Evolutionary conservation across 1,140 invertebrate species (phyloP).

Genomic region (Pseudomyrmex concolor): DNA sequence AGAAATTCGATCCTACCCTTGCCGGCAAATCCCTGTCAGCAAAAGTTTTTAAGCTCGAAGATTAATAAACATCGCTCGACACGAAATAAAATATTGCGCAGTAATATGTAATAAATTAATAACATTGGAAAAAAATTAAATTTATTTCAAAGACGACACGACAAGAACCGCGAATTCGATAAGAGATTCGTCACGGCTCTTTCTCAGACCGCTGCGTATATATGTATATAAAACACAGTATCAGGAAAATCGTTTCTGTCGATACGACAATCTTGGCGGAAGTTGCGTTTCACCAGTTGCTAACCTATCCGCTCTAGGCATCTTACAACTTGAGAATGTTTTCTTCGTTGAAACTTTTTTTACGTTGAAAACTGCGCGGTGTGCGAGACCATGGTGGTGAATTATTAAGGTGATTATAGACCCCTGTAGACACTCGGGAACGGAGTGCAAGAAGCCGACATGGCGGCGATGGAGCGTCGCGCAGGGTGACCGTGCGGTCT

Average conservation of each 20-base stretch:
- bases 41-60: background rate
- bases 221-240: background rate
- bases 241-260: background rate
- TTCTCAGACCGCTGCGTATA: no score
- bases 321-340: slow-evolving; percentile 52
- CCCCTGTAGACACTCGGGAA: slow-evolving; percentile 33
- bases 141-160: background rate
- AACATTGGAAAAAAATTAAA: background rate
- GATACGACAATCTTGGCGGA: slow-evolving; percentile 12
- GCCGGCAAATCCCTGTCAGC: background rate
- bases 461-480: slow-evolving; percentile 55
- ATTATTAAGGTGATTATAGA: slow-evolving; percentile 72
- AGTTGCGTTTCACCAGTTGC: slow-evolving; percentile 42
- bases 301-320: slow-evolving; percentile 33
- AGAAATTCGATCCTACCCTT: no score
- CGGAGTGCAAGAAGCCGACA: slow-evolving; percentile 56
- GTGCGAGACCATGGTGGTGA: slow-evolving; percentile 42
- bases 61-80: background rate
- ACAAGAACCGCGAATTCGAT: no score
- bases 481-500: slow-evolving; percentile 65
- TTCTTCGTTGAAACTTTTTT: slow-evolving; percentile 58
- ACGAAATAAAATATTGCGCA: no score
- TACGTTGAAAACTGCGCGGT: slow-evolving; percentile 50
- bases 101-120: background rate
- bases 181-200: no score